Percentiles rank a stretch among this genome's conserved stretches.
Evolutionary conservation across 2,888 invertebrate genomes (phyloP).

Genomic region (Dinocampus coccinellae): DNA sequence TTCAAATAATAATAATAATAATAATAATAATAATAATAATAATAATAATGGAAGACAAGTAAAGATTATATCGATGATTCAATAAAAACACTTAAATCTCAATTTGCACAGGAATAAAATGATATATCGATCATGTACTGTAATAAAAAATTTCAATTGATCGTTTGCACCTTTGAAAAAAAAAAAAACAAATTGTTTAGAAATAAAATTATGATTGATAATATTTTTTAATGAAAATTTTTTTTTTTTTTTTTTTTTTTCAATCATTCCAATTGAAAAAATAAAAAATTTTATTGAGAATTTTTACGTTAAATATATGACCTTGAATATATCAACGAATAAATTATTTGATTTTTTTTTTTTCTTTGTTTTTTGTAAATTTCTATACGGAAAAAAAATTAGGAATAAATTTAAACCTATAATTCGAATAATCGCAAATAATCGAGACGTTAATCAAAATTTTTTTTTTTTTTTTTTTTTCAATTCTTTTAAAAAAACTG

Average conservation of each 20-base stretch:
- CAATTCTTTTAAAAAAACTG: no score
- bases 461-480: no score
- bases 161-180: not conserved
- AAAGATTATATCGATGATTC: no score
- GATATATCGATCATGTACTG: not conserved
- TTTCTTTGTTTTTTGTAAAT: no score
- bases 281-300: not conserved
- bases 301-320: not conserved
- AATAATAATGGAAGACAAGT: no score
- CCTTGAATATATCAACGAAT: no score
- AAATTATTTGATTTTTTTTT: no score
- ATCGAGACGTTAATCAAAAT: no score
- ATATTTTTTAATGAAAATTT: not conserved
- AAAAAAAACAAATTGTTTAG: not conserved
- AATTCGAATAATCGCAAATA: no score
- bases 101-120: not conserved
- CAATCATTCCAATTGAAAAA: not conserved
- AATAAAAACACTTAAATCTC: not conserved
- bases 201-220: not conserved
- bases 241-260: no score
- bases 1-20: not conserved
- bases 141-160: not conserved
- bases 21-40: not conserved
- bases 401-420: no score
- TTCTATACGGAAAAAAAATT: not conserved